Conservation (phyloP, 2,888 invertebrate genomes). For the Loripinus fragilis region DNA sequence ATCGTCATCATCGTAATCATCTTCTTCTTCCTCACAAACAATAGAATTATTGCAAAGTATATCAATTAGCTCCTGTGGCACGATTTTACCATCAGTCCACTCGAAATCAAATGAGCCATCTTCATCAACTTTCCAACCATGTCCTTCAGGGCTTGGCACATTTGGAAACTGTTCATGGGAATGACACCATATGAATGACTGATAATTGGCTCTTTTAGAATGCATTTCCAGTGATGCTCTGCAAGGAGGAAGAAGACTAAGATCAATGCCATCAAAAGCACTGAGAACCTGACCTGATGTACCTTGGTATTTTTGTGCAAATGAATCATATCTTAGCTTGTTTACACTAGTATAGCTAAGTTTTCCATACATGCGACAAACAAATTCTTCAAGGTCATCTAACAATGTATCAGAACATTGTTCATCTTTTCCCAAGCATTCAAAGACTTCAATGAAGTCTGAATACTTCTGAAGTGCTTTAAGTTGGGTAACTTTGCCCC, state of each 20-base stretch:
- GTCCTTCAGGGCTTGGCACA: constrained; percentile 20
- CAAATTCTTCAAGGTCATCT: constrained; percentile 18
- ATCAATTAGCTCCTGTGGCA: constrained; percentile 5
- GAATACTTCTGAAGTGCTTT: constrained; percentile 25
- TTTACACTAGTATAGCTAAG: constrained; percentile 20
- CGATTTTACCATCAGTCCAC: neutral
- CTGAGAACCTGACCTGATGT: constrained; percentile 8
- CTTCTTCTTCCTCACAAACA: too few species aligned
- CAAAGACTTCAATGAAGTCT: neutral
- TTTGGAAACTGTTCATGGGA: constrained; percentile 21
- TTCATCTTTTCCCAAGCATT: neutral
- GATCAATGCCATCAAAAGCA: constrained; percentile 29
- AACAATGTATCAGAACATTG: neutral
- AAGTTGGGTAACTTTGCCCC: constrained; percentile 34
- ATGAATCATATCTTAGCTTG: constrained; percentile 25
- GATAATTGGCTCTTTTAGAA: constrained; percentile 36
- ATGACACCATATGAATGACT: constrained; percentile 38
- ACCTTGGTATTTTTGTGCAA: constrained; percentile 22
- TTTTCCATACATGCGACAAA: constrained; percentile 30
- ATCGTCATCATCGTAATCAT: too few species aligned
- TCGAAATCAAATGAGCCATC: neutral
- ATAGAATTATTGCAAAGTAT: too few species aligned
- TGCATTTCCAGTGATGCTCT: constrained; percentile 41
- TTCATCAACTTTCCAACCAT: constrained; percentile 31
- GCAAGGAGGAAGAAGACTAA: constrained; percentile 45